Evolutionary conservation across 2,888 invertebrate species (phyloP), one percentile per base, ranked within the genome.

Genomic region (Plebejus argus): DNA sequence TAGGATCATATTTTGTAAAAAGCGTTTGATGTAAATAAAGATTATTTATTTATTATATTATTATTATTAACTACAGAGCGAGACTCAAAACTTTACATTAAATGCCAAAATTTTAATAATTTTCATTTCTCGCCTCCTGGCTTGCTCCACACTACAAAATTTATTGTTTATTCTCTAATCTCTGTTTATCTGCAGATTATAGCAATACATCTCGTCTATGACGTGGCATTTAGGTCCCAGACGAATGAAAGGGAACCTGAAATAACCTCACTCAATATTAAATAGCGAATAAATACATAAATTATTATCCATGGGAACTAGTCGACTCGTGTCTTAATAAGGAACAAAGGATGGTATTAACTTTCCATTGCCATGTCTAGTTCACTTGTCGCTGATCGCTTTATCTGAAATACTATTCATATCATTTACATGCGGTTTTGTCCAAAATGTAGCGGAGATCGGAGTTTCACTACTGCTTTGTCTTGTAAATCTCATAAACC

Each of bases 201-300:
- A 66, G 28, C 66, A 33, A 66, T 53, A 23, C 45, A 74, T 49
- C 49, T 5, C 45, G n/a, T 53, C 23, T 74, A 12, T 49, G 49
- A 53, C 45, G 53, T 53, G 74, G 49, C 74, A 74, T 74, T 74
- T 53, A 23, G 49, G 74, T 53, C 23, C 20, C 12, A 45, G 72
- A 45, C 72, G 39, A 53, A 74, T 28, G 74, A 74, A 74, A 74
- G 18, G 28, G 74, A 74, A 74, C 45, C 53, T 53, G 74, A 49
- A 74, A 49, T 53, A 74, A 49, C 74, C 74, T 74, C 53, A 74
- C 74, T 74, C 74, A 74, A 74, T 74, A 74, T 53, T 74, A 74
- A 74, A 53, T 53, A 74, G 74, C 74, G 77, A 77, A 74, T 77
- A 72, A 77, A 77, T 77, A 58, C 77, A 77, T 77, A 77, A 77